Conservation (phyloP, 2,113 vertebrate genomes). For the Limanda limanda region DNA sequence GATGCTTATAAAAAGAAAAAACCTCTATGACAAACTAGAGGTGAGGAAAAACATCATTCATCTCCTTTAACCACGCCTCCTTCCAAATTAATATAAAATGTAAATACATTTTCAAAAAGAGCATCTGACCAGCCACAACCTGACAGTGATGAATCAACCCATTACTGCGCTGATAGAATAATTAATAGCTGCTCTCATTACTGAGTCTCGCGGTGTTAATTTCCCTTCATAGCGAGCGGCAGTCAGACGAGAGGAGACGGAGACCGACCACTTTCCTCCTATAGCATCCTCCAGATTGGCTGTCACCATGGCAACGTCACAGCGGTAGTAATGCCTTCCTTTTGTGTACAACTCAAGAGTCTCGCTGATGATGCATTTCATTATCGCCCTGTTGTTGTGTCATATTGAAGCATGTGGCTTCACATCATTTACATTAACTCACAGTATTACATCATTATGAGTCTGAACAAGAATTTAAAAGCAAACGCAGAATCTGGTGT, state of each 20-base stretch:
- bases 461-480: too few species aligned
- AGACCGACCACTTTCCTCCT: constrained; percentile 14
- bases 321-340: neutral
- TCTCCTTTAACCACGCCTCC: constrained; percentile 5
- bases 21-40: neutral
- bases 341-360: neutral
- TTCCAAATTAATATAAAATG: constrained; percentile 1
- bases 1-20: neutral
- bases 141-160: constrained; percentile 43
- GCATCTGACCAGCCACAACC: neutral
- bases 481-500: too few species aligned
- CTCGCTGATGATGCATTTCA: neutral
- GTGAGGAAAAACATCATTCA: too few species aligned
- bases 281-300: constrained; percentile 5
- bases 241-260: neutral
- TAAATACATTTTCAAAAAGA: constrained; percentile 14
- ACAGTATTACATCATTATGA: neutral
- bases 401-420: too few species aligned
- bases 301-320: constrained; percentile 34
- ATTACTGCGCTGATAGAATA: constrained; percentile 26
- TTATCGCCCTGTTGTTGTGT: neutral
- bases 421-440: neutral
- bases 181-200: constrained; percentile 40
- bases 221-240: constrained; percentile 21
- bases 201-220: constrained; percentile 15